phyloP scores from a whole-genome alignment of 2,113 vertebrate species.

The Psilopogon haemacephalus region DNA sequence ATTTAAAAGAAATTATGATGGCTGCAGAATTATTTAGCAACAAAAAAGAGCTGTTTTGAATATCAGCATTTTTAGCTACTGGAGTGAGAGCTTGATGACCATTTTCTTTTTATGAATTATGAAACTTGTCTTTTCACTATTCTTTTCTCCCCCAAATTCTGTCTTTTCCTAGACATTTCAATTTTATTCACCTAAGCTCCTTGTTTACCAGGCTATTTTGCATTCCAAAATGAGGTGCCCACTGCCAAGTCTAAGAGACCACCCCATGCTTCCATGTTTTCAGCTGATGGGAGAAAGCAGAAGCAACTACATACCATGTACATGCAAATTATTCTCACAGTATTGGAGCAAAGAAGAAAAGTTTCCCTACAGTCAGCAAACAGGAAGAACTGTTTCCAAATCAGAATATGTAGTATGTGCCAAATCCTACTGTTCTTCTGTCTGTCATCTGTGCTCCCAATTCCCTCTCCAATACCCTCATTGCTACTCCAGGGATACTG shows the following conservation, averaged over 20 bases:
- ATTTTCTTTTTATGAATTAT: background rate
- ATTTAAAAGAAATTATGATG: background rate
- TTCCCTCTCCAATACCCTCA: background rate
- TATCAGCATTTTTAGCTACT: background rate
- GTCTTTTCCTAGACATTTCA: background rate
- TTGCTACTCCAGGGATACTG: background rate
- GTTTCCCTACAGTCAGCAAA: background rate
- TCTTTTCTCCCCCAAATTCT: background rate
- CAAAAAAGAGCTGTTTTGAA: background rate
- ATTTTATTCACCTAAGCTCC: background rate
- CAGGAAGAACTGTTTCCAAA: background rate
- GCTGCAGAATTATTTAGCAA: background rate
- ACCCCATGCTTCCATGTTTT: background rate
- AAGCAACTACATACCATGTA: background rate
- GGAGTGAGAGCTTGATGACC: background rate
- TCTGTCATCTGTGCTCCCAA: background rate
- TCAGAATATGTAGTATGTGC: background rate
- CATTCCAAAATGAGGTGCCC: background rate
- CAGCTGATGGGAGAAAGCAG: background rate
- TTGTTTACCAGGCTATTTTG: background rate
- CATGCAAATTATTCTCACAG: background rate
- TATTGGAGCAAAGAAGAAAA: background rate
- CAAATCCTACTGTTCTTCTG: background rate
- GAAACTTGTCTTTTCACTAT: background rate
- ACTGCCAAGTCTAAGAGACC: background rate